Evolutionary conservation across 1,140 invertebrate species (phyloP).

Genomic region (Ylistrum balloti): DNA sequence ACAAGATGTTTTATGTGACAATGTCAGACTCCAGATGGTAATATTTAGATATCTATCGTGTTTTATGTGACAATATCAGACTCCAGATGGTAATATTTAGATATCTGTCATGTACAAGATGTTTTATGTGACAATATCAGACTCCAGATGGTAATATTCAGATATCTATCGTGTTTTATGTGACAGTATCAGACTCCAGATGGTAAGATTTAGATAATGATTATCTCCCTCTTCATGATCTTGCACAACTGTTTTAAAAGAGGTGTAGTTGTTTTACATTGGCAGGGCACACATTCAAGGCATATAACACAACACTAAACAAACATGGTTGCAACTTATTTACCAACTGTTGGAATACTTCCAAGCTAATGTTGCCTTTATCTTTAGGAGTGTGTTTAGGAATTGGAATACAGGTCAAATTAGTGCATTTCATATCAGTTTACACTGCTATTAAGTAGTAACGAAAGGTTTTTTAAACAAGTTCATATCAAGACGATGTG

Average conservation of each 20-base stretch:
- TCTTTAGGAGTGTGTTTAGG: background rate
- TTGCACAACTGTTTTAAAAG: background rate
- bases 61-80: too few relatives aligned
- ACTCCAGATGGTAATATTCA: too few relatives aligned
- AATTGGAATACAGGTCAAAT: background rate
- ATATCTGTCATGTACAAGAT: too few relatives aligned
- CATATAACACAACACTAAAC: background rate
- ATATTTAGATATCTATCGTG: too few relatives aligned
- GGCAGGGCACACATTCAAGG: background rate
- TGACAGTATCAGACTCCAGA: too few relatives aligned
- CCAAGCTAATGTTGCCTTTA: background rate
- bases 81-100: too few relatives aligned
- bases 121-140: too few relatives aligned
- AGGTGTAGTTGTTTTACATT: background rate
- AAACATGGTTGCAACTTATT: background rate
- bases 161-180: too few relatives aligned
- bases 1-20: too few relatives aligned
- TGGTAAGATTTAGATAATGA: too few relatives aligned
- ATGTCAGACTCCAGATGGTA: too few relatives aligned
- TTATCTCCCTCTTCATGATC: background rate
- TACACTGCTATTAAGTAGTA: background rate
- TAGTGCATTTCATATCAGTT: background rate
- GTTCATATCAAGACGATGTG: background rate
- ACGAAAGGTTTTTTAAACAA: background rate
- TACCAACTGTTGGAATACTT: background rate